phyloP scores from a whole-genome alignment of 2,113 vertebrate genomes.

The Sterna hirundo region DNA sequence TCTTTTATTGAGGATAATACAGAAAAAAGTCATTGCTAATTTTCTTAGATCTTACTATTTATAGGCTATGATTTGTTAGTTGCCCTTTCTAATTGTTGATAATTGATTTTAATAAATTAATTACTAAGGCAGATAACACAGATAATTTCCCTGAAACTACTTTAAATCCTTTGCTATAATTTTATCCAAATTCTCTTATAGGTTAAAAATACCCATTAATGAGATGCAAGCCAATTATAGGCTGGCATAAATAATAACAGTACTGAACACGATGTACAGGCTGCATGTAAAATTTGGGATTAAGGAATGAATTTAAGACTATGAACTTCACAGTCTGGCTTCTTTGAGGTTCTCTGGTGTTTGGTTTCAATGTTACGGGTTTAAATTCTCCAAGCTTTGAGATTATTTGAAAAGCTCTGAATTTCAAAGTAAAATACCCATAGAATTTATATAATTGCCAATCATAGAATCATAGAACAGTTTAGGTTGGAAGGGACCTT shows the following conservation, averaged over 20 bases:
- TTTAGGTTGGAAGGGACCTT: not conserved
- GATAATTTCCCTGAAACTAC: not conserved
- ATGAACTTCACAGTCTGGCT: not conserved
- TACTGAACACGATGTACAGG: not conserved
- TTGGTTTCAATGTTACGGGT: not conserved
- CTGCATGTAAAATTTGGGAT: not conserved
- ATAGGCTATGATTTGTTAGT: not conserved
- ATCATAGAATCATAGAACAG: not conserved
- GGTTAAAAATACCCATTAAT: not conserved
- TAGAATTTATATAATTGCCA: not conserved
- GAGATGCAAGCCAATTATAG: not conserved
- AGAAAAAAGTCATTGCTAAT: not conserved
- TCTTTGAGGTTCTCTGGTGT: not conserved
- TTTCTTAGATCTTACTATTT: not conserved
- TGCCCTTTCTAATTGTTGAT: not conserved
- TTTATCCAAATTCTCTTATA: not conserved
- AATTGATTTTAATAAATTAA: not conserved
- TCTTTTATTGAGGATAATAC: not conserved
- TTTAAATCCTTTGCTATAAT: not conserved
- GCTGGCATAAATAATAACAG: conserved; percentile 19
- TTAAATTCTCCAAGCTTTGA: conserved; percentile 1
- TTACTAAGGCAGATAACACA: not conserved
- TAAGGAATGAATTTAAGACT: not conserved
- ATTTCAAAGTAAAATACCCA: not conserved
- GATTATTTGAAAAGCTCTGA: not conserved